Evolutionary conservation across 2,888 invertebrate species (phyloP).

Genomic region (Nesidiocoris tenuis): DNA sequence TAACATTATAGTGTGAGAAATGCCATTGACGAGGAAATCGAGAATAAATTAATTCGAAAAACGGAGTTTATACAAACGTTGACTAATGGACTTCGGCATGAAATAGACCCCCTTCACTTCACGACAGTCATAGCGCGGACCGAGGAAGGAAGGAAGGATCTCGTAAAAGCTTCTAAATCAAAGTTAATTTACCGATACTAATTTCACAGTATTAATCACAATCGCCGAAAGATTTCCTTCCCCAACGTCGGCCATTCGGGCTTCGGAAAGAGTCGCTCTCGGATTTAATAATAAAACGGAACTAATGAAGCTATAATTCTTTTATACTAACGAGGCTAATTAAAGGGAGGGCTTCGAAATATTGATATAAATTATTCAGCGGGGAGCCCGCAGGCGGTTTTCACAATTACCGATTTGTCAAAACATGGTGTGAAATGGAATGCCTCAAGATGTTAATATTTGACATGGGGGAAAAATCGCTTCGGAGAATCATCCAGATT

Average conservation of each 20-base stretch:
- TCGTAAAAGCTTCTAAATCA: slow-evolving; percentile 14
- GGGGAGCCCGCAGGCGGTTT: background rate
- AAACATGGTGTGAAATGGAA: no score
- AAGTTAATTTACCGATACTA: slow-evolving; percentile 30
- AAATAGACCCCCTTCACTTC: slow-evolving; percentile 10
- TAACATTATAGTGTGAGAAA: background rate
- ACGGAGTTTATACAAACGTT: background rate
- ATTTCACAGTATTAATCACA: slow-evolving; percentile 31
- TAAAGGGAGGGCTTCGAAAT: slow-evolving; percentile 32
- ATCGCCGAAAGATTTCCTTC: slow-evolving; percentile 7
- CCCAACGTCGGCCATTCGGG: background rate
- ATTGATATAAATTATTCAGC: slow-evolving; percentile 34
- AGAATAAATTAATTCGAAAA: slow-evolving; percentile 29
- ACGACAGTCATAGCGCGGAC: background rate
- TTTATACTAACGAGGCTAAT: slow-evolving; percentile 34
- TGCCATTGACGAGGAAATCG: background rate
- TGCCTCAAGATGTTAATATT: no score
- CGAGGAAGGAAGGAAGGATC: background rate
- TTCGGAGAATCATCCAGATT: no score
- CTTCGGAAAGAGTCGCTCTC: slow-evolving; percentile 8
- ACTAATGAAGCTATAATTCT: slow-evolving; percentile 36
- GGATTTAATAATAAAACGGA: slow-evolving; percentile 22
- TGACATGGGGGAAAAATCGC: no score
- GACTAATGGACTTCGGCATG: slow-evolving; percentile 17
- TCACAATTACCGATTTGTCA: background rate